A percentile compares a stretch with the other conserved stretches of the same genome.
Conservation (phyloP, 2,113 vertebrate genomes). For the Heptranchias perlo region DNA sequence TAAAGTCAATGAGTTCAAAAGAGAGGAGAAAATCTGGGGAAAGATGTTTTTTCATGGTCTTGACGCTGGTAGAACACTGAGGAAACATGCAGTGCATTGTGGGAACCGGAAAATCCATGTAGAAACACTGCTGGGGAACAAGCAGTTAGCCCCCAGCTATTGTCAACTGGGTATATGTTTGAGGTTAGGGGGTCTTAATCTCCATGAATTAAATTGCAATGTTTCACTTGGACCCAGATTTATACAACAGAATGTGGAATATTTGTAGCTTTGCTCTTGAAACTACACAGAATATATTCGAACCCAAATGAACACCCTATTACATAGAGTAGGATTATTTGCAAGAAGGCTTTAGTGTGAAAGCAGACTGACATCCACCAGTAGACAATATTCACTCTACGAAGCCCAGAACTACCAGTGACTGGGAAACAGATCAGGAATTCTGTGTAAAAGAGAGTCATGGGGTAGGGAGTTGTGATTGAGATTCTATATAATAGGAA, state of each 20-base stretch:
- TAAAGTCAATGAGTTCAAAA: background rate
- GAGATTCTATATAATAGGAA: background rate
- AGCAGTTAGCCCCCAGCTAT: background rate
- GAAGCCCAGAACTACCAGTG: background rate
- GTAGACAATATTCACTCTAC: background rate
- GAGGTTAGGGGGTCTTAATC: background rate
- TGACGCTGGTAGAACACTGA: background rate
- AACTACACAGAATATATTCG: background rate
- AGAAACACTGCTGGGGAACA: background rate
- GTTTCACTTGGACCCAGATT: background rate
- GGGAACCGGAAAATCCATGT: background rate
- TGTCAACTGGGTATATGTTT: background rate
- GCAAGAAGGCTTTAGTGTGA: background rate
- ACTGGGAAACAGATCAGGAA: background rate
- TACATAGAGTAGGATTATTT: background rate
- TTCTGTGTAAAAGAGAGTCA: background rate
- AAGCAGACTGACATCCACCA: background rate
- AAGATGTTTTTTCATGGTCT: background rate
- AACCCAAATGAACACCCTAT: background rate
- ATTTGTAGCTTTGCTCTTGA: background rate
- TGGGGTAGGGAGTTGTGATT: background rate
- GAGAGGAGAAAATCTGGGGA: background rate
- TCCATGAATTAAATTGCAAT: background rate
- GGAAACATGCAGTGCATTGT: background rate
- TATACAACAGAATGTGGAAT: background rate